phyloP scores from a whole-genome alignment of 2,888 invertebrate genomes.

The Congeria kusceri region DNA sequence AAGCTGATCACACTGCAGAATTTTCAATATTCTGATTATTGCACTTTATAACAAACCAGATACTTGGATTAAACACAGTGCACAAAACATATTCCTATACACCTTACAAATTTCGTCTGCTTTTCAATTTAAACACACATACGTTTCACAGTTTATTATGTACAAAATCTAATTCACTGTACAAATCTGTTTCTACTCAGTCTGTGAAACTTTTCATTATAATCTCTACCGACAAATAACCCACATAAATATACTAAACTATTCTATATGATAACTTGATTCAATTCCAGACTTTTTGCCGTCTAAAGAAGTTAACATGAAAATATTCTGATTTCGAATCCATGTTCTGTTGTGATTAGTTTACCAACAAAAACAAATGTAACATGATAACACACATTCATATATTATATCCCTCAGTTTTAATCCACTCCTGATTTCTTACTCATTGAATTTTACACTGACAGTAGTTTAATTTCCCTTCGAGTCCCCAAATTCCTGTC shows the following conservation, averaged over 20 bases:
- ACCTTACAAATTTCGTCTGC: slow-evolving; percentile 8
- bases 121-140: neutral
- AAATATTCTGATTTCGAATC: neutral
- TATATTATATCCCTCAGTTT: slow-evolving; percentile 5
- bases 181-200: slow-evolving; percentile 2
- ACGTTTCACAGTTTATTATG: too few species aligned
- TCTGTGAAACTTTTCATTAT: too few species aligned
- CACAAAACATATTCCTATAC: neutral
- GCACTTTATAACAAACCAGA: too few species aligned
- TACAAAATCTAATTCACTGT: neutral
- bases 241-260: too few species aligned
- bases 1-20: slow-evolving; percentile 1
- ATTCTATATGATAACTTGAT: too few species aligned
- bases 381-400: slow-evolving; percentile 39
- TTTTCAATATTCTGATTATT: slow-evolving; percentile 11
- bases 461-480: slow-evolving; percentile 24
- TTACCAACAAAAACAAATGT: slow-evolving; percentile 38
- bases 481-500: slow-evolving; percentile 55
- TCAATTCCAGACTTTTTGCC: too few species aligned
- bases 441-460: slow-evolving; percentile 21
- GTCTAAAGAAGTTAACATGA: too few species aligned
- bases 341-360: neutral
- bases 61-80: too few species aligned
- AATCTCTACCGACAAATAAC: too few species aligned
- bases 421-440: slow-evolving; percentile 26